Conservation (phyloP, 2,888 invertebrate species). For the Drosophila dives region DNA sequence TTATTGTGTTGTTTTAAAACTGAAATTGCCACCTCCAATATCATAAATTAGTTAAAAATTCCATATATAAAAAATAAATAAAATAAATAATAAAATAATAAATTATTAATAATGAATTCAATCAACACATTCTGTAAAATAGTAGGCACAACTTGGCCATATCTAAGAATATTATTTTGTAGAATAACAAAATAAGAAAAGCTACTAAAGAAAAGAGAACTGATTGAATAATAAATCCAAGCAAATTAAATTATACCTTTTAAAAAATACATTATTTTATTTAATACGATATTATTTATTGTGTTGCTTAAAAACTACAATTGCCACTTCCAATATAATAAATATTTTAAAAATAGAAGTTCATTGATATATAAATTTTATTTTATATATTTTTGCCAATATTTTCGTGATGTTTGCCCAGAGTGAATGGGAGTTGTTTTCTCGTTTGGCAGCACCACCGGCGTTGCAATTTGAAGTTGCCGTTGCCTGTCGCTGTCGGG, state of each 20-base stretch:
- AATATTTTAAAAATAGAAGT: neutral
- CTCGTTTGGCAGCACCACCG: constrained; percentile 66
- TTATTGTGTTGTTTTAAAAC: too few species aligned
- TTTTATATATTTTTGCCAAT: neutral
- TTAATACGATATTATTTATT: neutral
- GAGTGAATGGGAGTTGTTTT: constrained; percentile 46
- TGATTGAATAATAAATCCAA: neutral
- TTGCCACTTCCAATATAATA: neutral
- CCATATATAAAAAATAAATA: too few species aligned
- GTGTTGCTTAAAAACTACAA: too few species aligned
- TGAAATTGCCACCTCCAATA: neutral
- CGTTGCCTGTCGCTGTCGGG: constrained; percentile 47
- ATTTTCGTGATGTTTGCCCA: constrained; percentile 3
- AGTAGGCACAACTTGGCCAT: neutral
- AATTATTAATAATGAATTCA: neutral
- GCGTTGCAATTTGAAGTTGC: constrained; percentile 62
- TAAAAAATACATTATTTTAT: neutral
- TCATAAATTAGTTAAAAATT: neutral
- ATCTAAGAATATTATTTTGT: too few species aligned
- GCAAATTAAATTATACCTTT: neutral
- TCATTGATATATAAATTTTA: neutral
- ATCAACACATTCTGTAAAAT: neutral
- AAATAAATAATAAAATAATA: too few species aligned
- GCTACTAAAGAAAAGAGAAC: neutral
- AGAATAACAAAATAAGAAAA: too few species aligned